A percentile compares a stretch with the other conserved stretches of the same genome.
These are phyloP conservation scores for Adrianichthys oophorus DNA, from an alignment of 2,797 vertebrate genomes.

Conservation along the genomic window DNA sequence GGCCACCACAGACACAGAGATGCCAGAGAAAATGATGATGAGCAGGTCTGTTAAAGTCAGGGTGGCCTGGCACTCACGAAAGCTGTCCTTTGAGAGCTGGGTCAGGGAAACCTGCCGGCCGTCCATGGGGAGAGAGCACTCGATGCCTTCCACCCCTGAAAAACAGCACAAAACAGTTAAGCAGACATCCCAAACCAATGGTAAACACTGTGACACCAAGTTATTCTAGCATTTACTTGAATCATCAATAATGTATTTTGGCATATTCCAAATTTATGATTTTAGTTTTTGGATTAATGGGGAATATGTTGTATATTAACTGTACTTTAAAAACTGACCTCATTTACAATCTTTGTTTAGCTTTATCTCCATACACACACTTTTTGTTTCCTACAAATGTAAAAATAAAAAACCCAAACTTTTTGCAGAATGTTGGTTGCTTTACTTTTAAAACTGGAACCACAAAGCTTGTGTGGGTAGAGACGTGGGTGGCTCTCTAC, in stretches of 20 bases:
- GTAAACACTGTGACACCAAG: too few species aligned
- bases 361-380: too few species aligned
- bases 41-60: slow-evolving; percentile 94
- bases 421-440: slow-evolving; percentile 5
- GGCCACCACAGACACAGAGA: slow-evolving; percentile 93
- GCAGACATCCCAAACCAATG: background rate
- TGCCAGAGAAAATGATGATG: slow-evolving; percentile 97
- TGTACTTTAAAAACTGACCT: too few species aligned
- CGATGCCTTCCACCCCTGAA: slow-evolving; percentile 89
- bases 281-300: too few species aligned
- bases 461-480: slow-evolving; percentile 47
- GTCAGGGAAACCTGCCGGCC: slow-evolving; percentile 87
- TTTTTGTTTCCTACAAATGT: too few species aligned
- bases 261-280: too few species aligned
- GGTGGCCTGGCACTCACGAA: slow-evolving; percentile 92
- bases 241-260: too few species aligned
- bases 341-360: too few species aligned
- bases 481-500: slow-evolving; percentile 66
- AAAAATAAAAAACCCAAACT: too few species aligned
- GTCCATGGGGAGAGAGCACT: slow-evolving; percentile 90
- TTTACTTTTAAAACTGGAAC: slow-evolving; percentile 23
- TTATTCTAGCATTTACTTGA: too few species aligned
- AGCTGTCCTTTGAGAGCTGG: slow-evolving; percentile 94
- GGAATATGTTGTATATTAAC: too few species aligned
- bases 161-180: slow-evolving; percentile 31